phyloP scores from a whole-genome alignment of 2,797 vertebrate genomes.

The Synanceia verrucosa region DNA sequence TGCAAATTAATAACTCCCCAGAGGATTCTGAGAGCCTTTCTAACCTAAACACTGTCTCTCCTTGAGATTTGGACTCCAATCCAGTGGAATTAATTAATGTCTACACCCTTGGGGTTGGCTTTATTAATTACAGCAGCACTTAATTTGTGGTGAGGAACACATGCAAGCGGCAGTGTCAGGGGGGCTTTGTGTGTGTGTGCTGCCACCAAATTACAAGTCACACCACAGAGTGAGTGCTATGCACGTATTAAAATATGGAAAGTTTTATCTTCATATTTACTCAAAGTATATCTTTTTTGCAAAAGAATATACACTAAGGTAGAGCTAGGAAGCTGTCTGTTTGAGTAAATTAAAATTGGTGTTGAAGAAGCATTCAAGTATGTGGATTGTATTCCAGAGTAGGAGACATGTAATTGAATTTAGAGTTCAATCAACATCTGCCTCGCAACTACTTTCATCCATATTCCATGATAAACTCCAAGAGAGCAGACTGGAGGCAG shows the following conservation, averaged over 20 bases:
- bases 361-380: not conserved
- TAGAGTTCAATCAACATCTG: not conserved
- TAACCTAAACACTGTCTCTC: constrained; percentile 44
- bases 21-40: constrained; percentile 38
- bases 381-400: not conserved
- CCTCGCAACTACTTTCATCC: not conserved
- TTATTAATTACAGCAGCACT: constrained; percentile 81
- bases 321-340: not conserved
- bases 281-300: not conserved
- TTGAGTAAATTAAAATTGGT: not conserved
- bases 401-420: not conserved
- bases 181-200: constrained; percentile 14
- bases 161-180: constrained; percentile 45
- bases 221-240: constrained; percentile 1
- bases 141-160: constrained; percentile 71
- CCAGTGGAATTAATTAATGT: constrained; percentile 79
- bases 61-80: constrained; percentile 66
- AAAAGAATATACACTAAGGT: not conserved
- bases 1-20: constrained; percentile 29
- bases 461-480: constrained; percentile 1
- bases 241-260: not conserved
- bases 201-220: constrained; percentile 49
- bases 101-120: constrained; percentile 70
- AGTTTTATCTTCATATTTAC: not conserved
- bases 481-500: not conserved